Conservation (phyloP, 2,113 vertebrate species). For the Chinchilla lanigera region DNA sequence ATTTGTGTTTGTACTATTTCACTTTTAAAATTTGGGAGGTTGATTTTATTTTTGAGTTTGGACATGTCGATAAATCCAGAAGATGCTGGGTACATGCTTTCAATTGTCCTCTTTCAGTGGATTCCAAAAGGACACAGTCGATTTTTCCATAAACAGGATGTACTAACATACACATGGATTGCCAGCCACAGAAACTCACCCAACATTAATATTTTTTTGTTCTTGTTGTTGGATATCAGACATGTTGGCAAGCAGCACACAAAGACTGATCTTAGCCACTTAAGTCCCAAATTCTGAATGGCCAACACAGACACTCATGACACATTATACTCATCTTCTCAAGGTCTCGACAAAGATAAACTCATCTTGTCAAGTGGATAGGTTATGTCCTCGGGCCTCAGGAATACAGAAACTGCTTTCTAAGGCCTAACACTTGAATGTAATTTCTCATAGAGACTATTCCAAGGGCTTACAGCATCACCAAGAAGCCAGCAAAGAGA, state of each 20-base stretch:
- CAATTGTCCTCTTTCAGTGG: background rate
- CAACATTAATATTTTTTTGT: background rate
- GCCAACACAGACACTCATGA: background rate
- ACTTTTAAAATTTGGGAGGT: background rate
- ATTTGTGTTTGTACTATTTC: background rate
- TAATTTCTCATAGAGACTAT: no score
- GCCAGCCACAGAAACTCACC: background rate
- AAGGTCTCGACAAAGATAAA: no score
- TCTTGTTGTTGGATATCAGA: background rate
- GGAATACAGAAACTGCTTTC: no score
- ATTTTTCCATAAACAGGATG: background rate
- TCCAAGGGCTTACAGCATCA: no score
- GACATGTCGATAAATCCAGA: background rate
- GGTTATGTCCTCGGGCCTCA: no score
- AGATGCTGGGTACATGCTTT: background rate
- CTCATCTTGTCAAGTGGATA: no score
- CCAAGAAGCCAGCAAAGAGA: no score
- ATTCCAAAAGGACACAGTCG: background rate
- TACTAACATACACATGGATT: background rate
- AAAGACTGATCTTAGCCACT: background rate
- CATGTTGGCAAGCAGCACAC: background rate
- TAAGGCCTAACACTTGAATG: no score
- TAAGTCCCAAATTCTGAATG: background rate
- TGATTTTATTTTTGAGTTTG: background rate
- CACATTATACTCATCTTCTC: background rate